phyloP scores from a whole-genome alignment of 1,140 invertebrate genomes.

The Lutraria rhynchaena region DNA sequence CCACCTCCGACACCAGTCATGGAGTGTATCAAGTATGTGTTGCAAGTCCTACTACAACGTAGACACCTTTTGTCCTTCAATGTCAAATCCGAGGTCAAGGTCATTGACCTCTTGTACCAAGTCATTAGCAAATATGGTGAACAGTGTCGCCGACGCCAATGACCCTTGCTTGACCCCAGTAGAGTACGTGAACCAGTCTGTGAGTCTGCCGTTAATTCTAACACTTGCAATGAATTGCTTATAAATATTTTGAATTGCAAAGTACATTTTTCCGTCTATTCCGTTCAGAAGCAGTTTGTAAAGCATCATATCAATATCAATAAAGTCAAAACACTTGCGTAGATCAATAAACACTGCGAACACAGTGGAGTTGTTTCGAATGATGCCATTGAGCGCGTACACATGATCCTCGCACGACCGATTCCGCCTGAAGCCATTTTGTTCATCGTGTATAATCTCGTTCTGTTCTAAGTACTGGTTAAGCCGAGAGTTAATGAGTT shows the following conservation, averaged over 20 bases:
- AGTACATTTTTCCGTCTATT: slow-evolving; percentile 7
- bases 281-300: slow-evolving; percentile 26
- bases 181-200: slow-evolving; percentile 7
- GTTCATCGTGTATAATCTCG: slow-evolving; percentile 17
- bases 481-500: slow-evolving; percentile 27
- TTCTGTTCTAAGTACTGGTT: slow-evolving; percentile 5
- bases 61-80: no score
- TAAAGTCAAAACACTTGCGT: no score
- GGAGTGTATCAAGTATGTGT: not conserved
- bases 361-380: not conserved
- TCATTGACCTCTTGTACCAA: slow-evolving; percentile 42
- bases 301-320: no score
- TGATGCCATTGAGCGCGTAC: not conserved
- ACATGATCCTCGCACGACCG: slow-evolving; percentile 43
- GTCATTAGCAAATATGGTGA: slow-evolving; percentile 59
- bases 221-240: not conserved
- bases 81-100: no score
- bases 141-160: slow-evolving; percentile 11
- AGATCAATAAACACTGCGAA: slow-evolving; percentile 2
- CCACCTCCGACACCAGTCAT: slow-evolving; percentile 24
- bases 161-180: slow-evolving; percentile 25
- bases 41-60: no score
- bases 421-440: slow-evolving; percentile 28
- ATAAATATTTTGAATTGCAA: slow-evolving; percentile 14
- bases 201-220: not conserved